Evolutionary conservation across 2,888 invertebrate species (phyloP).

Genomic region (Apamea sordens): DNA sequence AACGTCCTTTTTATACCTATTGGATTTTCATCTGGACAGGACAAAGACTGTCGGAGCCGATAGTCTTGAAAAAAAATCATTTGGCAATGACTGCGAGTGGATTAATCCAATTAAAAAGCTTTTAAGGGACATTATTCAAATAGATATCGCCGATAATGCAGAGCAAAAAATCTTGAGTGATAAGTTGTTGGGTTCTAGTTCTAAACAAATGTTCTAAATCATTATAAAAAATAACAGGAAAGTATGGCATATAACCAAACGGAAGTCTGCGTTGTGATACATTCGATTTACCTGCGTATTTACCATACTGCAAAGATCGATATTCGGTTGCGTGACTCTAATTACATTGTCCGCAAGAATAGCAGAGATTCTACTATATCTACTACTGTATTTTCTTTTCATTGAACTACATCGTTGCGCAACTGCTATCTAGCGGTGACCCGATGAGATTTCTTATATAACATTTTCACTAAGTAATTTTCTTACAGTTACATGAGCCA

Average conservation of each 20-base stretch:
- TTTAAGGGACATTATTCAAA: neutral
- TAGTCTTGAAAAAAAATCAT: constrained; percentile 2
- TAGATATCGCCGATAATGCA: neutral
- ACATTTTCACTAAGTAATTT: constrained; percentile 23
- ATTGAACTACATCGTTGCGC: constrained; percentile 40
- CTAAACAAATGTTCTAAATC: neutral
- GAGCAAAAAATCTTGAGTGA: neutral
- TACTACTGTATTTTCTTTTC: constrained; percentile 32
- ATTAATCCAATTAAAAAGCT: neutral
- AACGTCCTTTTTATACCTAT: neutral
- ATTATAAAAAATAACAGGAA: neutral
- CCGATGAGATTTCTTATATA: constrained; percentile 50
- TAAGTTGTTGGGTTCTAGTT: neutral
- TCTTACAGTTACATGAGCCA: constrained; percentile 6
- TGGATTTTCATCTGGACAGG: neutral
- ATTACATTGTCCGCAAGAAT: constrained; percentile 23
- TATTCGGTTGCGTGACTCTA: neutral
- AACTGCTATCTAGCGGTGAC: constrained; percentile 54
- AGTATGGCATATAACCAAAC: neutral
- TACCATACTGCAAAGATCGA: neutral
- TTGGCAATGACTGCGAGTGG: neutral
- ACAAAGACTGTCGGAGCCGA: neutral
- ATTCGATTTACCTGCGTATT: constrained; percentile 21
- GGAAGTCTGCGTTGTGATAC: neutral
- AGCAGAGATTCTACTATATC: constrained; percentile 4